Conservation (phyloP, 2,888 invertebrate genomes). For the Microchrysa polita region DNA sequence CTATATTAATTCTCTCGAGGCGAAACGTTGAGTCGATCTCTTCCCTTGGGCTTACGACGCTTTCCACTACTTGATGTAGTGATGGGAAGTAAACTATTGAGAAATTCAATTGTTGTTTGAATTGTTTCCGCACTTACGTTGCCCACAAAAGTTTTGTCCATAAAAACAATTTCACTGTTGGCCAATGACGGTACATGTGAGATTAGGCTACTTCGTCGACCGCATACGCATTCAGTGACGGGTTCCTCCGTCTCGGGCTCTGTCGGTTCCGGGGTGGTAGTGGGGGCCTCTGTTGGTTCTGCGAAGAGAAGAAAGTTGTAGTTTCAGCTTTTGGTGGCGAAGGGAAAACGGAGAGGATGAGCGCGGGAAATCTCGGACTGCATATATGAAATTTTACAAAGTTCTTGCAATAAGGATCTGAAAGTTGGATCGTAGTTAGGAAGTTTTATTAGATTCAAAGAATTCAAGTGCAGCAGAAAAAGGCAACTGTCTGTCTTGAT, state of each 20-base stretch:
- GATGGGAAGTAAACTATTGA: slow-evolving; percentile 59
- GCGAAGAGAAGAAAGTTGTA: no score
- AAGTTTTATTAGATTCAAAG: no score
- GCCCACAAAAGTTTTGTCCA: slow-evolving; percentile 53
- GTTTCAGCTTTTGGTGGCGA: no score
- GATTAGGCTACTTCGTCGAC: not conserved
- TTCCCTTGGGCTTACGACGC: not conserved
- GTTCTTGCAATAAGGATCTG: no score
- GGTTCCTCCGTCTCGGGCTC: slow-evolving; percentile 28
- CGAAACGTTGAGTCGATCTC: no score
- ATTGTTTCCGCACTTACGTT: slow-evolving; percentile 62
- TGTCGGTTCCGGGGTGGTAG: not conserved
- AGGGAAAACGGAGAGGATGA: no score
- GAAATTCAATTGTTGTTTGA: slow-evolving; percentile 60
- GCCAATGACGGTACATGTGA: not conserved
- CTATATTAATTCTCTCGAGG: no score
- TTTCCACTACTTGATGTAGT: slow-evolving; percentile 50
- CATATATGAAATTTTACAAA: no score
- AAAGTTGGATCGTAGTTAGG: no score
- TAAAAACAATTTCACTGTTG: slow-evolving; percentile 13
- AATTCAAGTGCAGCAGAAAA: no score
- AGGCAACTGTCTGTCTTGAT: no score
- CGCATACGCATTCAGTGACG: slow-evolving; percentile 32
- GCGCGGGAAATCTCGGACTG: no score
- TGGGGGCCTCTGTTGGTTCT: not conserved